phyloP scores from a whole-genome alignment of 2,113 vertebrate species.

The Trematomus loennbergii region DNA sequence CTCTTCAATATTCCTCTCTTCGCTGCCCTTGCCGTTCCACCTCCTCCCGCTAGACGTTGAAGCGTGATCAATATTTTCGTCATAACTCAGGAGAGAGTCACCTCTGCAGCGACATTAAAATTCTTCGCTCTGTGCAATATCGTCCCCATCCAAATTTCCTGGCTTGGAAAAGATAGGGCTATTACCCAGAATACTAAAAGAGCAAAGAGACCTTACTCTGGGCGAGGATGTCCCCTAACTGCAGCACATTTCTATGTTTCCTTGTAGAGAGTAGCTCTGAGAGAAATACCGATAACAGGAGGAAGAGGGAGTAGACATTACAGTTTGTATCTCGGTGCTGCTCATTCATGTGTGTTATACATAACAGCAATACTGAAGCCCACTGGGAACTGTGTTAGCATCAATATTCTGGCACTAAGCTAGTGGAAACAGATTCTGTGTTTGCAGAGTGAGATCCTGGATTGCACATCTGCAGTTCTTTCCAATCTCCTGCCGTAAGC shows the following conservation, averaged over 20 bases:
- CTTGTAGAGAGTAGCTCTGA: conserved; percentile 12
- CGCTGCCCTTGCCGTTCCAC: conserved; percentile 58
- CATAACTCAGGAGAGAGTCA: conserved; percentile 73
- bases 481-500: conserved; percentile 38
- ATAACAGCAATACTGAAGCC: conserved; percentile 32
- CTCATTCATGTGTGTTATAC: conserved; percentile 50
- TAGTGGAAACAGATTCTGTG: conserved; percentile 32
- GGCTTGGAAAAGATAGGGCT: conserved; percentile 39
- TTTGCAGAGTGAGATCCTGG: conserved; percentile 29
- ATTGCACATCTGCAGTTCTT: conserved; percentile 48
- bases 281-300: background rate
- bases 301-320: conserved; percentile 13
- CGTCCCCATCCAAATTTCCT: conserved; percentile 53
- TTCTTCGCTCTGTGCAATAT: conserved; percentile 53
- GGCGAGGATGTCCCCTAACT: conserved; percentile 24
- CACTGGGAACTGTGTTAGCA: conserved; percentile 56
- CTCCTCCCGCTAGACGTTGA: conserved; percentile 48
- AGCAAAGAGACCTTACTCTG: conserved; percentile 44
- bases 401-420: conserved; percentile 27
- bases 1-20: conserved; percentile 70
- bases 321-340: conserved; percentile 22
- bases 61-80: conserved; percentile 74
- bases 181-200: conserved; percentile 61
- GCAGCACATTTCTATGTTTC: conserved; percentile 1
- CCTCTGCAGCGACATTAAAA: conserved; percentile 70